These are phyloP conservation scores for Galerucella pusilla DNA, from an alignment of 2,888 invertebrate genomes.

Conservation along the genomic window DNA sequence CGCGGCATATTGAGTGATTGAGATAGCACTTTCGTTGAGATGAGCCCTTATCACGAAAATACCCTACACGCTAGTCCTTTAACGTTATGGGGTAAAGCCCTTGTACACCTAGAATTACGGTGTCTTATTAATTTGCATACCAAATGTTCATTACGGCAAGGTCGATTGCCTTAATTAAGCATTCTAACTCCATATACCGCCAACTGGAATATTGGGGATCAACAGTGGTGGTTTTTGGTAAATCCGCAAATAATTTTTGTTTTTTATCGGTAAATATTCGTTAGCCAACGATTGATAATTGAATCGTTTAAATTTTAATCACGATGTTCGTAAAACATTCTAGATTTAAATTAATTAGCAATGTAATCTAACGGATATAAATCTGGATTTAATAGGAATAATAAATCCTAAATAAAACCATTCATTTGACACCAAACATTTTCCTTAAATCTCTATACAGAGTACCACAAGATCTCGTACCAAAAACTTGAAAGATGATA, in stretches of 20 bases:
- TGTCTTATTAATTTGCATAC: constrained; percentile 42
- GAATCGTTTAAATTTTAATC: neutral
- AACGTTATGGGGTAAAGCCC: constrained; percentile 16
- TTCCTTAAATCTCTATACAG: too few relatives aligned
- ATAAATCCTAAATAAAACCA: too few relatives aligned
- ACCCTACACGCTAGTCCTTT: constrained; percentile 27
- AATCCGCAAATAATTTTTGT: constrained; percentile 20
- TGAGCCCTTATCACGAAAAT: constrained; percentile 30
- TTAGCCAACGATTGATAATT: neutral
- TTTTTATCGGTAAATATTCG: neutral
- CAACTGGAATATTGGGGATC: constrained; percentile 19
- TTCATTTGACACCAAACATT: too few relatives aligned
- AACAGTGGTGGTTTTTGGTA: constrained; percentile 22
- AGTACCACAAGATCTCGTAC: too few relatives aligned
- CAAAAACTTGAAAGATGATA: too few relatives aligned
- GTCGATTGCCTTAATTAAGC: constrained; percentile 36
- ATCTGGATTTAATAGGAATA: neutral
- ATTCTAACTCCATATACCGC: constrained; percentile 30
- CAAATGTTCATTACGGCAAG: constrained; percentile 38
- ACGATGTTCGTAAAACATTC: neutral
- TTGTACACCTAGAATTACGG: constrained; percentile 32
- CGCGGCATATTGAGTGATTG: constrained; percentile 25
- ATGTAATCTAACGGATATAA: neutral
- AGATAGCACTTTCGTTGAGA: constrained; percentile 27
- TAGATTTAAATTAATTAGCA: too few relatives aligned